Conservation (phyloP, 2,797 vertebrate species). For the Apogon hyalosoma region DNA sequence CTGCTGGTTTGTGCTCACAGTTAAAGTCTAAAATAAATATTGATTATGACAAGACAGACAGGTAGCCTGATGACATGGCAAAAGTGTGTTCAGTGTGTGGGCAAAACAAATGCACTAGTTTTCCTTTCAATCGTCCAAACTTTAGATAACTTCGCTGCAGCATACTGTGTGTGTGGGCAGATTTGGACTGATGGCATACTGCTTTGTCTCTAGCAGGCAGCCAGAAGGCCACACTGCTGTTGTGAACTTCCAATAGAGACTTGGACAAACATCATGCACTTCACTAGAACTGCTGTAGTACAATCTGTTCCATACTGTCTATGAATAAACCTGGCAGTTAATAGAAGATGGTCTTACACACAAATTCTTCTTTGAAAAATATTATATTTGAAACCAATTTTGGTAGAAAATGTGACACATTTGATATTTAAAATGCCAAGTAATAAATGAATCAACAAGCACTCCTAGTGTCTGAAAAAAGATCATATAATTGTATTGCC, state of each 20-base stretch:
- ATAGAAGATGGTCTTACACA: not conserved
- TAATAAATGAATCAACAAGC: too few relatives aligned
- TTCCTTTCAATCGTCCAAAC: slow-evolving; percentile 47
- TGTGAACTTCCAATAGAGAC: slow-evolving; percentile 49
- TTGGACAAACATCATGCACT: slow-evolving; percentile 45
- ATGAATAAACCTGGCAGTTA: not conserved
- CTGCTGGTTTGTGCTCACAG: slow-evolving; percentile 3
- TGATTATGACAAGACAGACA: not conserved
- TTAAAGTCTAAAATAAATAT: slow-evolving; percentile 11
- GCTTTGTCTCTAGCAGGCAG: slow-evolving; percentile 64
- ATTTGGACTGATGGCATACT: slow-evolving; percentile 48
- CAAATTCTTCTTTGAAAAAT: not conserved
- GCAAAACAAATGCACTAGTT: slow-evolving; percentile 51
- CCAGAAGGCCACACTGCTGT: slow-evolving; percentile 60
- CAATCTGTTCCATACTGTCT: slow-evolving; percentile 6
- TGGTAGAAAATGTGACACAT: too few relatives aligned
- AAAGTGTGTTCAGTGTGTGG: slow-evolving; percentile 58
- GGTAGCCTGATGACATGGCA: slow-evolving; percentile 35
- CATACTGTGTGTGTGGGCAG: slow-evolving; percentile 65
- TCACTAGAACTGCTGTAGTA: slow-evolving; percentile 8
- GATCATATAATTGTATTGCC: not conserved
- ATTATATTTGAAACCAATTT: too few relatives aligned
- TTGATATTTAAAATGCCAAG: too few relatives aligned
- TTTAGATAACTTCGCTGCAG: slow-evolving; percentile 53
- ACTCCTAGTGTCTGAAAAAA: too few relatives aligned